Evolutionary conservation across 2,797 vertebrate species (phyloP), one percentile per base, ranked within the genome.

Genomic region (Spinus pinus): DNA sequence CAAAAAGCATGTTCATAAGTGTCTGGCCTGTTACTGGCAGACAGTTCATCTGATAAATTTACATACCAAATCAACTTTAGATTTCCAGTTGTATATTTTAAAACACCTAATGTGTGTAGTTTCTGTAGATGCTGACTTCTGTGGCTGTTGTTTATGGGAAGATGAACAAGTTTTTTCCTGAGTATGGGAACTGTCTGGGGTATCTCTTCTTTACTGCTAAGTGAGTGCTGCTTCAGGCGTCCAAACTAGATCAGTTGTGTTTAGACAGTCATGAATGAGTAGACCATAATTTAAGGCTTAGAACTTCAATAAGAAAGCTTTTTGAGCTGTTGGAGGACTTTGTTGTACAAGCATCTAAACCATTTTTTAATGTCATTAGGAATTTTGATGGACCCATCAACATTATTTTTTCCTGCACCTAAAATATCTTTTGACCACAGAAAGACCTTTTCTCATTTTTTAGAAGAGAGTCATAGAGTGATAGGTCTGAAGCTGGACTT

Each of bases 261-360:
- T 96, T 91, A 56, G 56, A 47, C 9, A 75, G 37, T 93, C 23
- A 24, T 1, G 2, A 93, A 86, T 67, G 79, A 62, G 30, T 33
- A 81, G n/a, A 47, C 56, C 80, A 42, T 65, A 71, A 81, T 86
- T 73, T 88, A 75, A 70, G 39, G 51, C 37, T 84, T 86, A 67
- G 13, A 27, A 73, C 39, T 80, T 93, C 21, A 81, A 5, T 74
- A 35, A 77, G 60, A 67, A 91, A 86, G 17, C 3, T 73, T 56
- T 81, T 62, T 56, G 51, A 83, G 44, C 41, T 90, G 21, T 86
- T 73, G 35, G 14, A 88, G 31, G 22, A 33, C 30, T 81, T 91
- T 5, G 8, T 41, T 85, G 9, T 41, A 60, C 30, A 66, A 18
- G 24, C 66, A 70, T 64, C 16, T 60, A 90, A 74, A 50, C n/a